These are phyloP conservation scores for Norana najaformis DNA, from an alignment of 2,888 invertebrate genomes.

Conservation along the genomic window DNA sequence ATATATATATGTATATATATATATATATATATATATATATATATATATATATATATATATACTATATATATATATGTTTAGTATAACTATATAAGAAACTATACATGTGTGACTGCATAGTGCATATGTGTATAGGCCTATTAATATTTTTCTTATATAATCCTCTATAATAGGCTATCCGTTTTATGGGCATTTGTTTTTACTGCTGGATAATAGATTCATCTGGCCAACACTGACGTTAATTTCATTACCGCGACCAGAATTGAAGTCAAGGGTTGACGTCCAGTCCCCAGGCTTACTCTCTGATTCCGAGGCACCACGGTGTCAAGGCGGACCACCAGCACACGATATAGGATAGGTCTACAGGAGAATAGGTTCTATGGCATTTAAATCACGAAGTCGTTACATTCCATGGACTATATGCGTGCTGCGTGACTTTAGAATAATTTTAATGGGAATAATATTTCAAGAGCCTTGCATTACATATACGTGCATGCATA, in stretches of 20 bases:
- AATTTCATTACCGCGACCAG: conserved; percentile 6
- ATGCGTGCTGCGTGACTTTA: neutral
- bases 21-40: neutral
- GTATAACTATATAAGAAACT: too few species aligned
- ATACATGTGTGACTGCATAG: too few species aligned
- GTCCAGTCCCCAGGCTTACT: neutral
- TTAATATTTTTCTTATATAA: neutral
- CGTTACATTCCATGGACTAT: neutral
- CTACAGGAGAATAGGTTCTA: neutral
- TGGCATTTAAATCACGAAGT: neutral
- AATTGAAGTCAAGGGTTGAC: conserved; percentile 7
- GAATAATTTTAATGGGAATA: neutral
- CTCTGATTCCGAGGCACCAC: neutral
- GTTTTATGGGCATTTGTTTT: neutral
- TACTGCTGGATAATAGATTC: neutral
- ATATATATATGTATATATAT: neutral
- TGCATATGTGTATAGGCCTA: neutral
- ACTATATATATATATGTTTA: neutral
- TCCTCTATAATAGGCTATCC: neutral
- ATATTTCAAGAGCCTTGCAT: too few species aligned
- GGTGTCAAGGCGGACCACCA: neutral
- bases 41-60: neutral
- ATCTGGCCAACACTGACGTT: neutral
- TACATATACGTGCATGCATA: neutral
- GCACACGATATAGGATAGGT: neutral